Conservation (phyloP, 2,797 vertebrate genomes). For the Falco novaeseelandiae region DNA sequence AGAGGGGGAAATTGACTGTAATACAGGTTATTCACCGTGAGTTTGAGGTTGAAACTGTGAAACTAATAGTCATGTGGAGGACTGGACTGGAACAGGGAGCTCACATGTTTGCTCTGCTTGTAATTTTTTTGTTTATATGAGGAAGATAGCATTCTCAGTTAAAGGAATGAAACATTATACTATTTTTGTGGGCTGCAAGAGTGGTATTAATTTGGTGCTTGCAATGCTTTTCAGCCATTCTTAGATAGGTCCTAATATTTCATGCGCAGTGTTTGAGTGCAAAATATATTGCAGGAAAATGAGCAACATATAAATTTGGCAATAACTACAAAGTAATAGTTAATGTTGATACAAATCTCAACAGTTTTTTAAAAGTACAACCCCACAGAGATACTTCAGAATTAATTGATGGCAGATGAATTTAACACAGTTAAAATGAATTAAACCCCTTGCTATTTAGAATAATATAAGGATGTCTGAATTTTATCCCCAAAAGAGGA, state of each 20-base stretch:
- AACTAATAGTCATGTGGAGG: not conserved
- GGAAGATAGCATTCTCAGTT: not conserved
- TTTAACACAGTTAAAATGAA: slow-evolving; percentile 36
- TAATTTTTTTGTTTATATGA: not conserved
- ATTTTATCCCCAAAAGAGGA: slow-evolving; percentile 61
- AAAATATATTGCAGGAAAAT: slow-evolving; percentile 17
- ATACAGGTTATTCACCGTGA: not conserved
- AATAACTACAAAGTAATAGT: not conserved
- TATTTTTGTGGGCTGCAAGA: not conserved
- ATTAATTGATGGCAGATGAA: slow-evolving; percentile 45
- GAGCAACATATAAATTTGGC: slow-evolving; percentile 25
- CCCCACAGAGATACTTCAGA: slow-evolving; percentile 9
- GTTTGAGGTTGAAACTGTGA: not conserved
- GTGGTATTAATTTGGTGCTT: slow-evolving; percentile 1
- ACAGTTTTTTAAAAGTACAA: slow-evolving; percentile 21
- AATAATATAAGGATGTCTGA: slow-evolving; percentile 41
- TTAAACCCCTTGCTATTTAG: slow-evolving; percentile 43
- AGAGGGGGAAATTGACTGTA: not conserved
- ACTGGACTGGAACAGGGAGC: not conserved
- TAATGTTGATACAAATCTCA: slow-evolving; percentile 52
- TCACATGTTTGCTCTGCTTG: not conserved
- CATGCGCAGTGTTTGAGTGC: not conserved
- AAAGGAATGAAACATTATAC: not conserved
- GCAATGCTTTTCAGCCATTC: not conserved
- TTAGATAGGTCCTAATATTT: not conserved